Evolutionary conservation across 2,113 vertebrate species (phyloP).

Genomic region (Onychorhynchus coronatus): DNA sequence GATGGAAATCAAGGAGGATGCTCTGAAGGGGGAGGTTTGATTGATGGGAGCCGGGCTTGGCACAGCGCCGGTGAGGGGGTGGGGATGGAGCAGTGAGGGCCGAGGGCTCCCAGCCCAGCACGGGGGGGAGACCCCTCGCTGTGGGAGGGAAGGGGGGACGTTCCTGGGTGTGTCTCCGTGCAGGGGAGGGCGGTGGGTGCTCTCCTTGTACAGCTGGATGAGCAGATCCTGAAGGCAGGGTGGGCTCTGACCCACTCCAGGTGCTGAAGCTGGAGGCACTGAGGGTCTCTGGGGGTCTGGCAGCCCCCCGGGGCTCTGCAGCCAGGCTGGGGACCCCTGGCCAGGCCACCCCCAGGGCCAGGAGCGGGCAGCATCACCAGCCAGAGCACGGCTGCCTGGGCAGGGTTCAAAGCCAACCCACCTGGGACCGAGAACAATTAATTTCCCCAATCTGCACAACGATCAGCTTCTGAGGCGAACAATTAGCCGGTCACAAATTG

Average conservation of each 20-base stretch:
- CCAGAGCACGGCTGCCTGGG: neutral
- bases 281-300: neutral
- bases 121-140: neutral
- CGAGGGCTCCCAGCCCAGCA: neutral
- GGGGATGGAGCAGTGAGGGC: neutral
- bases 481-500: slow-evolving; percentile 74
- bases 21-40: neutral
- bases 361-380: accelerated
- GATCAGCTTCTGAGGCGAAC: slow-evolving; percentile 66
- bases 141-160: neutral
- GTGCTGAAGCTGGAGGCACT: accelerated
- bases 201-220: accelerated
- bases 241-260: neutral
- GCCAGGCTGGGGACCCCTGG: neutral
- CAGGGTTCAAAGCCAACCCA: slow-evolving; percentile 50
- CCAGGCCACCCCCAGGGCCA: accelerated
- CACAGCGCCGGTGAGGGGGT: neutral
- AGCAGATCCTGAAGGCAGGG: neutral
- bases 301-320: neutral
- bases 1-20: neutral
- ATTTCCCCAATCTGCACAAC: slow-evolving; percentile 66
- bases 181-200: neutral
- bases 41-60: neutral
- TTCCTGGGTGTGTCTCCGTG: accelerated
- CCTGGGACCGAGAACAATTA: slow-evolving; percentile 67